A percentile compares a stretch with the other conserved stretches of the same genome.
Evolutionary conservation across 2,797 vertebrate genomes (phyloP).

Genomic region (Emys orbicularis): DNA sequence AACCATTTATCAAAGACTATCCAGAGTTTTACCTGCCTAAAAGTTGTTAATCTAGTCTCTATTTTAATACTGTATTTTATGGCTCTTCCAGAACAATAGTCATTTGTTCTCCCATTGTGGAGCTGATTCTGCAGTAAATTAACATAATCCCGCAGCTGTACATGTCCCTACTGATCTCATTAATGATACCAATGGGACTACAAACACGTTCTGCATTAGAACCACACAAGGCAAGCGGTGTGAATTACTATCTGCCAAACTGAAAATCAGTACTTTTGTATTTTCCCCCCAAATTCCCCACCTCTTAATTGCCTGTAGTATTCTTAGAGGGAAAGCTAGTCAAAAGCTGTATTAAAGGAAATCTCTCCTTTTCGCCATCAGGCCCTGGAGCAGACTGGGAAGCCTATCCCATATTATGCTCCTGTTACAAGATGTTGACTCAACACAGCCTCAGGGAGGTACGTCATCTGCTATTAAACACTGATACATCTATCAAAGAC

Average conservation of each 20-base stretch:
- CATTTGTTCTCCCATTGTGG: conserved; percentile 8
- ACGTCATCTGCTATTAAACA: background rate
- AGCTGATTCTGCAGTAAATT: conserved; percentile 41
- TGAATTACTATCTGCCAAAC: background rate
- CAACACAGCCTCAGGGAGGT: conserved; percentile 9
- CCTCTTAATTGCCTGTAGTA: background rate
- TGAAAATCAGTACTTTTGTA: background rate
- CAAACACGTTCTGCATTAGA: background rate
- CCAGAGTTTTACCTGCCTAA: background rate
- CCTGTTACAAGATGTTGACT: conserved; percentile 1
- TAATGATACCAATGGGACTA: background rate
- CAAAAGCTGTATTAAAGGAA: background rate
- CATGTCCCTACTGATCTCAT: background rate
- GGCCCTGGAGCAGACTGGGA: background rate
- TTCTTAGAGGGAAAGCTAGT: background rate
- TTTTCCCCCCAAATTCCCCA: background rate
- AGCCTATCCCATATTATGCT: background rate
- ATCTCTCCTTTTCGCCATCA: background rate
- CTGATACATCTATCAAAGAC: background rate
- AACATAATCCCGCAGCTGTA: background rate
- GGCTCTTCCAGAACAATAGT: conserved; percentile 44
- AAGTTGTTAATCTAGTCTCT: background rate
- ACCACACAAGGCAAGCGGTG: conserved; percentile 15
- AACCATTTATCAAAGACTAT: background rate
- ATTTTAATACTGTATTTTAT: conserved; percentile 56